Conservation (phyloP, 1,140 invertebrate genomes). For the Pollicipes pollicipes region DNA sequence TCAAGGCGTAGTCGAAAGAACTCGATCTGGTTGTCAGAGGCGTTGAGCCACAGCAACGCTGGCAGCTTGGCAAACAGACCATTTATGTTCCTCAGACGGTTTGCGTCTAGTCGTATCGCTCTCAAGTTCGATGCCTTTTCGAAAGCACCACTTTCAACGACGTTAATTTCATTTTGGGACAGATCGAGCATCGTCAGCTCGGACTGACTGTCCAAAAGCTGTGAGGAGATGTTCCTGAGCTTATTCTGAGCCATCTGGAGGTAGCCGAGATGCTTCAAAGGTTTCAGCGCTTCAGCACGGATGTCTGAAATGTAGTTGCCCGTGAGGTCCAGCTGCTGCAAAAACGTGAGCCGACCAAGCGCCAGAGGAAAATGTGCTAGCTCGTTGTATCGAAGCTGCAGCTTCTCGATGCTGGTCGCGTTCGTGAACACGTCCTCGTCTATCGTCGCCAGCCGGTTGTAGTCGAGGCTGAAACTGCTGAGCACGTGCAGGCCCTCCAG, state of each 20-base stretch:
- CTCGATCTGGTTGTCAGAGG: conserved; percentile 72
- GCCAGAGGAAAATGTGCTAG: conserved; percentile 51
- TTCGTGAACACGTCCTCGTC: conserved; percentile 64
- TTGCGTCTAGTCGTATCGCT: conserved; percentile 68
- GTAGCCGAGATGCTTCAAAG: conserved; percentile 42
- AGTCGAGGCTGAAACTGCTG: conserved; percentile 54
- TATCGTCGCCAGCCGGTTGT: conserved; percentile 53
- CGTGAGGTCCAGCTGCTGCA: conserved; percentile 59
- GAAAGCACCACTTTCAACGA: conserved; percentile 50
- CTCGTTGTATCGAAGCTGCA: conserved; percentile 65
- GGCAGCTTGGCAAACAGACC: conserved; percentile 64
- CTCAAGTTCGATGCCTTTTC: conserved; percentile 57
- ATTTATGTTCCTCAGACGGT: conserved; percentile 63
- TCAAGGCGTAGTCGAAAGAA: conserved; percentile 76
- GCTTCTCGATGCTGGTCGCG: conserved; percentile 46
- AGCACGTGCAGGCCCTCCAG: conserved; percentile 60
- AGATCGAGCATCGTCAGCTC: conserved; percentile 72
- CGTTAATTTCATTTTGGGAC: conserved; percentile 60
- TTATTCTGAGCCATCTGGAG: conserved; percentile 70
- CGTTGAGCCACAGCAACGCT: conserved; percentile 69
- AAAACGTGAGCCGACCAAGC: conserved; percentile 48
- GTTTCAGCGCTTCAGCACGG: conserved; percentile 58
- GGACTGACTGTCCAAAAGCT: conserved; percentile 58
- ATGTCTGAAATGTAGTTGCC: conserved; percentile 58
- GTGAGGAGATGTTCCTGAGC: conserved; percentile 63